Base-by-base conservation (phyloP, 2,888 invertebrate species). In the Tillus elongatus region DNA sequence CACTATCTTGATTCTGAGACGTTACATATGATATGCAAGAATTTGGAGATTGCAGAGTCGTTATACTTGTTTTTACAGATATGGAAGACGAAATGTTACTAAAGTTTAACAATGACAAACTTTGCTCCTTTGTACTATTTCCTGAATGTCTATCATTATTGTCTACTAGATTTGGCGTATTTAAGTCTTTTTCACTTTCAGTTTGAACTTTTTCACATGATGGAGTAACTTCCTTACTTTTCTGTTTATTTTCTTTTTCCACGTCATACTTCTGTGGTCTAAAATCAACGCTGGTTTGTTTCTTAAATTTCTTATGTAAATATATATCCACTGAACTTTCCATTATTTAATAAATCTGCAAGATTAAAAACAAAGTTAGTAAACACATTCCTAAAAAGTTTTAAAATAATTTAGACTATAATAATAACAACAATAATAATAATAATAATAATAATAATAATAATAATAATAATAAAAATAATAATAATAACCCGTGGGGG, bases 301-400 rank as follows among this genome's bases (percentile, higher is more conserved):
- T 88, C 69, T 91, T 90, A 68, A 91, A 90, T 67, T 90, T 91
- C 68, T 91, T 91, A 67, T 91, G 90, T 64, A 88, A 74, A 71
- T 90, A 90, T 65, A 81, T 84, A 53, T 64, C 63, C 49, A 52
- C 50, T 43, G 54, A 56, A 49, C 44, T 56, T 60, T 63, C 64
- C 64, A 64, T 64, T 51, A 56, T 57, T 47, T 40, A 36, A 38
- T 41, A 39, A 40, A 52, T 50, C 54, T 57, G 47, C n/a, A 53
- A 54, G 30, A 32, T 45, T 45, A 29, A 29, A 19, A 19, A 19
- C n/a, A n/a, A n/a, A n/a, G n/a, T n/a, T n/a, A n/a, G n/a, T n/a
- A n/a, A n/a, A n/a, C n/a, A n/a, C n/a, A n/a, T n/a, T n/a, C n/a
- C n/a, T n/a, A n/a, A n/a, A n/a, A n/a, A n/a, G n/a, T n/a, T n/a